Percentiles rank a stretch among this genome's conserved stretches.
phyloP scores from a whole-genome alignment of 2,797 vertebrate species.

The Dryobates pubescens region DNA sequence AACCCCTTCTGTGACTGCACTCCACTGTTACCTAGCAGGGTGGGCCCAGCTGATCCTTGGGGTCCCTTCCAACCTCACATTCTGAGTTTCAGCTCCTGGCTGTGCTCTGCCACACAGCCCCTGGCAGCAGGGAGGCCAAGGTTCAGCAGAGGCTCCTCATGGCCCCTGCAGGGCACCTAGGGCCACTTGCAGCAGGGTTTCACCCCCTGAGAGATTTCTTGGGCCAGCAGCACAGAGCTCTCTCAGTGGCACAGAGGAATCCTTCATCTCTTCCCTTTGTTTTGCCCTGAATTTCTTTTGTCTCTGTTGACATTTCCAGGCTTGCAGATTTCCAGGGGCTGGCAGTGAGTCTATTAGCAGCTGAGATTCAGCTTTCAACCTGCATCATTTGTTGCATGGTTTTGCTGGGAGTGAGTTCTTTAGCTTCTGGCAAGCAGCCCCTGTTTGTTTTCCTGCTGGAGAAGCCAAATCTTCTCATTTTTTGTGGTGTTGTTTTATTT shows the following conservation, averaged over 20 bases:
- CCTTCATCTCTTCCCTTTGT: constrained; percentile 55
- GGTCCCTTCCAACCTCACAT: too few relatives aligned
- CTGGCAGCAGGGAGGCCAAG: accelerated
- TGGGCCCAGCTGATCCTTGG: too few relatives aligned
- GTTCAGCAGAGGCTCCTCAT: accelerated
- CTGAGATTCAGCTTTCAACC: constrained; percentile 57
- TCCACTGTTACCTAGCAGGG: too few relatives aligned
- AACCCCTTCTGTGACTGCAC: too few relatives aligned
- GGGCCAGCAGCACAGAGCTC: not conserved
- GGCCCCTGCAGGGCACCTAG: not conserved
- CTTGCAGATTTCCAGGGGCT: constrained; percentile 51
- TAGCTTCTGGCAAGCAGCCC: not conserved
- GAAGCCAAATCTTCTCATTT: constrained; percentile 3
- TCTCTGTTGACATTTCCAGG: constrained; percentile 59
- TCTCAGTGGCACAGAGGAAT: constrained; percentile 18
- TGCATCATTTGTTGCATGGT: constrained; percentile 25
- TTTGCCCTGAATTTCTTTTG: constrained; percentile 53
- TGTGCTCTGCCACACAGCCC: accelerated
- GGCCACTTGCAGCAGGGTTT: not conserved
- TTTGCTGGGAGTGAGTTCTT: constrained; percentile 48
- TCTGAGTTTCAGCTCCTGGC: too few relatives aligned
- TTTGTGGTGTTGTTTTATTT: too few relatives aligned
- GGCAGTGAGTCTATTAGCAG: constrained; percentile 58
- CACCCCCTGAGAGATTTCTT: not conserved
- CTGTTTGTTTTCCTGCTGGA: not conserved